Base-by-base conservation (phyloP, 2,888 invertebrate species). In the Pharmacophagus antenor region DNA sequence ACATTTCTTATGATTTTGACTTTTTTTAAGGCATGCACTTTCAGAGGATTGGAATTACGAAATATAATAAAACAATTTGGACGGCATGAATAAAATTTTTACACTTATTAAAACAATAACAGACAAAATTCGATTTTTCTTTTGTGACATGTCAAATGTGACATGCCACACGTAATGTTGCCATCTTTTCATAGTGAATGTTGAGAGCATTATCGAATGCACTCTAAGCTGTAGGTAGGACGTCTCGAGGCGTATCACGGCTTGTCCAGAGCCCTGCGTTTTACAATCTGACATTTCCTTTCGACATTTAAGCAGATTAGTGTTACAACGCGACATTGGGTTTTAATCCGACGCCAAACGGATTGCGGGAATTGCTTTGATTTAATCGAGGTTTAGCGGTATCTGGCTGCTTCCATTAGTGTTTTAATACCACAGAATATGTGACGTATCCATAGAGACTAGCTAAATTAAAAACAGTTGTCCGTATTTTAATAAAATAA, bases 271-370 rank as follows among this genome's bases (percentile, higher is more conserved):
- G 81, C 84, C 82, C 85, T 85, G 84, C 80, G 82, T 81, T 79
- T 86, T 86, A 85, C 89, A 87, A 91, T 89, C 91, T 85, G 91
- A 91, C 91, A 84, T 91, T 90, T 91, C 90, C 91, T 89, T 84
- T 87, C 85, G 90, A 88, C 89, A 86, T 90, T 87, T 84, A 86
- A 90, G 86, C 84, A 89, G 90, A 89, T 90, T 88, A 89, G 84
- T 84, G 85, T 84, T 88, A 82, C 85, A 81, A 79, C 77, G 82
- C 80, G 77, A 81, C 85, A 83, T 84, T 72, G 82, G 79, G 85
- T 86, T 80, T 84, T 88, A 90, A 90, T 88, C 88, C 80, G 88
- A 90, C 90, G 87, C 79, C 70, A 77, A 80, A 87, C 75, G 83
- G 84, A 84, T 84, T 82, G 84, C 84, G 79, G 84, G 85, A 85